These are phyloP conservation scores for Myotis lucifugus DNA, from an alignment of 2,113 vertebrate genomes.

Conservation along the genomic window DNA sequence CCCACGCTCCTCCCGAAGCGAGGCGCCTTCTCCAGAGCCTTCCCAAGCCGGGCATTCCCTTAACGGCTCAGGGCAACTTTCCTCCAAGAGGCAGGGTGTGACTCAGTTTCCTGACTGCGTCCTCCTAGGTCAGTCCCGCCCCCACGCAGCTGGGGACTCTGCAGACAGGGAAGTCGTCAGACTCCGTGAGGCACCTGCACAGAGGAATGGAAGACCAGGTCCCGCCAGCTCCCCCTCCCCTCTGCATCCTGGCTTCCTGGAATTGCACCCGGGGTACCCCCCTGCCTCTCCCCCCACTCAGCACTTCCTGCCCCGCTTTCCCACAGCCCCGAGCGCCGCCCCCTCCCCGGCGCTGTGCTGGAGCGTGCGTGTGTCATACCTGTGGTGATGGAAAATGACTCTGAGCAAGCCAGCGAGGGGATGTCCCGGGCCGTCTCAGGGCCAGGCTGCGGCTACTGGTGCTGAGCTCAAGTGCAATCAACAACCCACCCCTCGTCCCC, in stretches of 20 bases:
- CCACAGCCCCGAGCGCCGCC: not conserved
- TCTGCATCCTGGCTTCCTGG: constrained; percentile 78
- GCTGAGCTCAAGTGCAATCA: not conserved
- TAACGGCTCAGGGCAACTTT: not conserved
- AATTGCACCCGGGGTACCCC: constrained; percentile 69
- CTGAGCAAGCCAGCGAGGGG: constrained; percentile 54
- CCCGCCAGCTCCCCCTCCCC: not conserved
- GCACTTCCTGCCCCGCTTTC: constrained; percentile 61
- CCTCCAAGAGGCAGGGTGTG: not conserved
- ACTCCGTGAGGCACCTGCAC: accelerated
- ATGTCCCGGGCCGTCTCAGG: constrained; percentile 38
- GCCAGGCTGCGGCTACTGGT: not conserved
- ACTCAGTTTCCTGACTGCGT: not conserved
- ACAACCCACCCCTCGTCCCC: not conserved
- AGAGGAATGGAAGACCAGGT: not conserved
- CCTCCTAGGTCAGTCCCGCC: not conserved
- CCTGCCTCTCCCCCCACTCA: not conserved
- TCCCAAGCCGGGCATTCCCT: not conserved
- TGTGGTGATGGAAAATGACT: constrained; percentile 64
- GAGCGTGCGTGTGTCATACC: constrained; percentile 33
- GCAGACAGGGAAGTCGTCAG: not conserved
- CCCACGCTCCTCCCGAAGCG: no score
- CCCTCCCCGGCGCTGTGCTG: not conserved
- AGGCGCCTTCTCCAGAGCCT: not conserved
- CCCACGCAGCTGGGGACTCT: not conserved